These are phyloP conservation scores for Ryuthela nishihirai DNA, from an alignment of 2,888 invertebrate genomes.

Conservation along the genomic window DNA sequence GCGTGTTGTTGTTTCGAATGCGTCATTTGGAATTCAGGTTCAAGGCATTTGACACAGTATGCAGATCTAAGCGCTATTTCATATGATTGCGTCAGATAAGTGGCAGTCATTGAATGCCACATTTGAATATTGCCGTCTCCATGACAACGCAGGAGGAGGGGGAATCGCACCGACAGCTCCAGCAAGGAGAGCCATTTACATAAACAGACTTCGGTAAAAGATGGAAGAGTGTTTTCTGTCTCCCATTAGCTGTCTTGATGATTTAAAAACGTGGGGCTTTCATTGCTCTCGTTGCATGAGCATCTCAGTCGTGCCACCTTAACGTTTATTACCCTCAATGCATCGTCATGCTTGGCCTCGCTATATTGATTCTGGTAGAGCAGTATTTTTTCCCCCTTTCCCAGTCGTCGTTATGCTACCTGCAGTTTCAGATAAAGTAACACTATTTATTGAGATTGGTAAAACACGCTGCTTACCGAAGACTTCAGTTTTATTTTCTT, in stretches of 20 bases:
- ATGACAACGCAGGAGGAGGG: slow-evolving; percentile 18
- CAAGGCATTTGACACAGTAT: slow-evolving; percentile 33
- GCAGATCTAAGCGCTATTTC: slow-evolving; percentile 33
- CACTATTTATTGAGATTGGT: no score
- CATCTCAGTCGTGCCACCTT: slow-evolving; percentile 17
- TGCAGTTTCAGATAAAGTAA: no score
- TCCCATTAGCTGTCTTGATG: slow-evolving; percentile 30
- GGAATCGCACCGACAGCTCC: no score
- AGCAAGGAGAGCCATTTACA: no score
- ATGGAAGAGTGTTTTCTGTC: slow-evolving; percentile 22
- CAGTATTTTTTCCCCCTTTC: no score
- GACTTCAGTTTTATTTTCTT: no score
- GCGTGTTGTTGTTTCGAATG: no score
- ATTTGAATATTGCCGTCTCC: slow-evolving; percentile 34
- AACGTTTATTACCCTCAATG: slow-evolving; percentile 13
- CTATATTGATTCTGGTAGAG: no score
- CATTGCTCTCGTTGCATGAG: background rate
- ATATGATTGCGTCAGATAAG: slow-evolving; percentile 37
- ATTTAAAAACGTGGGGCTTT: slow-evolving; percentile 30
- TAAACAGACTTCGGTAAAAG: slow-evolving; percentile 30
- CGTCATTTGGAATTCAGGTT: no score
- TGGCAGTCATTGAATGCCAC: slow-evolving; percentile 36
- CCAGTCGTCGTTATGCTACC: no score
- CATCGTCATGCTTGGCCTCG: background rate
- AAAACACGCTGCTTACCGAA: no score